phyloP scores from a whole-genome alignment of 92 coral and sea anemone genomes.

The Plumapathes pennacea region DNA sequence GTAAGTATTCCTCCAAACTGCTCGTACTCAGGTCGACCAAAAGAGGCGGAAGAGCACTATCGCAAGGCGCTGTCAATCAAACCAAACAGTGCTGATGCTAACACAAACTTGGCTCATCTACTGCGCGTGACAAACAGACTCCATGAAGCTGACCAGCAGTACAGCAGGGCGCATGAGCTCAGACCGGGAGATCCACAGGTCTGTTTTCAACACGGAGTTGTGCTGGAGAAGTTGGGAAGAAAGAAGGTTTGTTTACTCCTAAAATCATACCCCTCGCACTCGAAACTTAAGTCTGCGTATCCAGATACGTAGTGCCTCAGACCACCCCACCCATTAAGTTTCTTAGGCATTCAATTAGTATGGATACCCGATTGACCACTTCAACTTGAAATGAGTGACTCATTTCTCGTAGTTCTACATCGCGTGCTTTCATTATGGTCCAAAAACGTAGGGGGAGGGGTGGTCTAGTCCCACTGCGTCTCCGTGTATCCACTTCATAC shows the following conservation, averaged over 20 bases:
- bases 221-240: constrained; percentile 64
- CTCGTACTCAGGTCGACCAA: constrained; percentile 48
- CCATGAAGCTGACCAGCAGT: constrained; percentile 54
- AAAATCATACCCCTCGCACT: not conserved
- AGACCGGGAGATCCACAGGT: constrained; percentile 63
- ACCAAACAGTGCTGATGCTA: constrained; percentile 76
- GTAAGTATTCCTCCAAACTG: no score
- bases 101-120: constrained; percentile 73
- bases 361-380: no score
- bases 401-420: no score
- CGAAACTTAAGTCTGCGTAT: not conserved
- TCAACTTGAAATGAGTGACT: no score
- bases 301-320: not conserved
- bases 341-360: not conserved
- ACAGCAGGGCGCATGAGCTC: constrained; percentile 51
- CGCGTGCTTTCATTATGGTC: no score
- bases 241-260: no score
- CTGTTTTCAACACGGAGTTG: constrained; percentile 53
- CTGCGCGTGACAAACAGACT: constrained; percentile 50
- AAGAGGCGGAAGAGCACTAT: constrained; percentile 70
- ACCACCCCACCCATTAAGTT: not conserved
- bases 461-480: no score
- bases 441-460: no score
- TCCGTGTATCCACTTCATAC: no score
- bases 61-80: constrained; percentile 68